phyloP scores from a whole-genome alignment of 30 jellyfish, hydroid and myxozoan species.

The Aurelia aurita complex sp. Pacific region DNA sequence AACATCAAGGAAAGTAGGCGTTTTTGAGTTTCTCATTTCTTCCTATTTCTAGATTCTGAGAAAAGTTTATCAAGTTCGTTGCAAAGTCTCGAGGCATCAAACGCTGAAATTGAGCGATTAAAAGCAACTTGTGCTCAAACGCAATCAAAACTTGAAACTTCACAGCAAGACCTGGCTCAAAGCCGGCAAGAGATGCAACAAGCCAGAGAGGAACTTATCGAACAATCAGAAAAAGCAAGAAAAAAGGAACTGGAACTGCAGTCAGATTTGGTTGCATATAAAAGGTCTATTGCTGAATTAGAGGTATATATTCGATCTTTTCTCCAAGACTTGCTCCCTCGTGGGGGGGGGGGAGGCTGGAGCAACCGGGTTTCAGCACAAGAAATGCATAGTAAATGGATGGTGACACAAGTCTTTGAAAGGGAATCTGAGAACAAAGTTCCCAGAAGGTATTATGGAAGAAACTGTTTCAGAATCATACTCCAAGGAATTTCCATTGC shows the following conservation, averaged over 20 bases:
- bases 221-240: constrained; percentile 76
- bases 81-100: constrained; percentile 89
- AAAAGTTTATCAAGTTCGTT: constrained; percentile 87
- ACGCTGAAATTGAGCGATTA: constrained; percentile 82
- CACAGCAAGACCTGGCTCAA: constrained; percentile 74
- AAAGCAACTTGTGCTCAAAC: constrained; percentile 80
- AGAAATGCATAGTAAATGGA: too few relatives aligned
- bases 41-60: constrained; percentile 58
- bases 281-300: constrained; percentile 78
- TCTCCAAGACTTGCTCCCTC: too few relatives aligned
- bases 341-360: too few relatives aligned
- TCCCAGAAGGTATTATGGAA: too few relatives aligned
- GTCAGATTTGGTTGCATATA: constrained; percentile 85
- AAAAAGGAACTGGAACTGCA: constrained; percentile 83
- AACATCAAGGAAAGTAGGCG: too few relatives aligned
- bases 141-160: constrained; percentile 80
- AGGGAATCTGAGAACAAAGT: too few relatives aligned
- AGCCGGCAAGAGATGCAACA: constrained; percentile 83
- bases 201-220: constrained; percentile 78
- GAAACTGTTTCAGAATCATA: too few relatives aligned
- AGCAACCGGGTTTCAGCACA: too few relatives aligned
- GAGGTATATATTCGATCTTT: constrained; percentile 56
- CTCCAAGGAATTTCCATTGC: too few relatives aligned
- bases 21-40: too few relatives aligned
- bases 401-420: too few relatives aligned